Evolutionary conservation across 2,113 vertebrate species (phyloP), one percentile per base, ranked within the genome.

Genomic region (Scomber colias): DNA sequence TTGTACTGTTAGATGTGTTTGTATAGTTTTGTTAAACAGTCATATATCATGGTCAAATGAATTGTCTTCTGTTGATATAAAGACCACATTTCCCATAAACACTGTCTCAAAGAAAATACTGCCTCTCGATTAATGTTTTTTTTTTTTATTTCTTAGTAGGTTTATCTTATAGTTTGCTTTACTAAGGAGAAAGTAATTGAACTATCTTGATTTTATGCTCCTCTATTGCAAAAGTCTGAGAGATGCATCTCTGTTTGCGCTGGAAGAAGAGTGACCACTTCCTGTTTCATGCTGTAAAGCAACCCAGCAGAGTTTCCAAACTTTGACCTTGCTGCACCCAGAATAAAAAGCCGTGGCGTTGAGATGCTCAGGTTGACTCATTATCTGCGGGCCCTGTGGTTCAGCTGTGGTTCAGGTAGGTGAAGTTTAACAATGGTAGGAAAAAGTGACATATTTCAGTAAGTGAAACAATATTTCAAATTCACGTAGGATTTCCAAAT

Each of bases 221-320:
- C 2, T 40, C 35, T 40, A 40, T 9, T 40, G 35, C 8, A 9
- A 40, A 55, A 14, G 5, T 64, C 1, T 50, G 4, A 19, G 31
- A 40, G 35, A 9, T 40, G 35, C 13, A 24, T 2, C 3, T 31
- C n/a, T 16, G 15, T 11, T 27, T 27, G 24, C 24, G 21, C 2
- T 14, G 24, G 4, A 21, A 4, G 24, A 64, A 13, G 30, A 31
- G 35, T 17, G 44, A 69, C 56, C 67, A 49, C 76, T 72, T 86
- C 84, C 84, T 86, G 80, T 71, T 70, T 45, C 27, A 15, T 15
- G 49, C 54, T 31, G 2, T 55, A 4, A 21, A 49, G 35, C 30
- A 7, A 46, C 40, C 49, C 11, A n/a, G 21, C 24, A 21, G 0
- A 0, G 11, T 61, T 44, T 16, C 30, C 21, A 19, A 6, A 60